Evolutionary conservation across 1,140 invertebrate species (phyloP).

Genomic region (Aphelenchoides besseyi): DNA sequence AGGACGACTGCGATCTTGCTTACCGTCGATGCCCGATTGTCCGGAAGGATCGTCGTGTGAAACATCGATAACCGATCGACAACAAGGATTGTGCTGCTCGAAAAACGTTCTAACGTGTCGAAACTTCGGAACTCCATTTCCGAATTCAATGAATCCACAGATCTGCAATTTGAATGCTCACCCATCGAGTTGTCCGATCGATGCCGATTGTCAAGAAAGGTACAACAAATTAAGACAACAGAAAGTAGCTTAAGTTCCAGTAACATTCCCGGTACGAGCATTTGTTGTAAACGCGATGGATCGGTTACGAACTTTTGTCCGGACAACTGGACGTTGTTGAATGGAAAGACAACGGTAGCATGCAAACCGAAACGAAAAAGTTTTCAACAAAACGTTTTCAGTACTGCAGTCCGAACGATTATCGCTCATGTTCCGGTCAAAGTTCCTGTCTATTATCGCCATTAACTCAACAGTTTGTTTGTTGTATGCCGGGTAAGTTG

Average conservation of each 20-base stretch:
- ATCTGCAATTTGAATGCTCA: conserved; percentile 37
- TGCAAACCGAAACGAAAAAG: not conserved
- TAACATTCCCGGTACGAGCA: conserved; percentile 46
- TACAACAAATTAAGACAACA: not conserved
- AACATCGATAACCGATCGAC: conserved; percentile 15
- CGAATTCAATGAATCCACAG: conserved; percentile 43
- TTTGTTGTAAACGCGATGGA: conserved; percentile 35
- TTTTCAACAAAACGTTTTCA: conserved; percentile 30
- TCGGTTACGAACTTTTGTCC: conserved; percentile 32
- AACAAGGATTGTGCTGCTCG: not conserved
- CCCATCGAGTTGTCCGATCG: conserved; percentile 36
- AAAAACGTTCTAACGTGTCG: conserved; percentile 30
- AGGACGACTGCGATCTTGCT: conserved; percentile 34
- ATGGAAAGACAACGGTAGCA: not conserved
- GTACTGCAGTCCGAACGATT: conserved; percentile 32
- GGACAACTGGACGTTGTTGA: conserved; percentile 27
- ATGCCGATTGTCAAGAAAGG: conserved; percentile 29
- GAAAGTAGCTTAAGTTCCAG: conserved; percentile 26
- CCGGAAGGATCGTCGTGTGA: conserved; percentile 44
- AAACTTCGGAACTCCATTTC: conserved; percentile 36
- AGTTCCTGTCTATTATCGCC: conserved; percentile 37
- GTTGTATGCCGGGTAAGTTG: conserved; percentile 42
- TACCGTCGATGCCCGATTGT: conserved; percentile 21
- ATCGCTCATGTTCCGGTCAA: conserved; percentile 25
- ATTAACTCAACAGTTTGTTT: conserved; percentile 37